Evolutionary conservation across 2,797 vertebrate genomes (phyloP).

Genomic region (Gila robusta): DNA sequence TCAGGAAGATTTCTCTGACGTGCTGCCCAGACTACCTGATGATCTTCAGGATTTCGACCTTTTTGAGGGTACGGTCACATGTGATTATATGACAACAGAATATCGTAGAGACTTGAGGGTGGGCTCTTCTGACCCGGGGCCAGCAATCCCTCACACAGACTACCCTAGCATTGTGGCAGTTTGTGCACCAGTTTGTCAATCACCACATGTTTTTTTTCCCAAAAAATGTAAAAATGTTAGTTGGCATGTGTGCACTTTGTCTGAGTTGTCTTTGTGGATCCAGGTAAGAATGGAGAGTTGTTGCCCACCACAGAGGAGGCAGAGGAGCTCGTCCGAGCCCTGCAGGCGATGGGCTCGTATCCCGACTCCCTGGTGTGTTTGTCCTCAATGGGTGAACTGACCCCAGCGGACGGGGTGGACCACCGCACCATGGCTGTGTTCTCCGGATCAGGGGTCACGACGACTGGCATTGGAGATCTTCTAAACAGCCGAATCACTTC

Average conservation of each 20-base stretch:
- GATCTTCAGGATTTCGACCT: conserved; percentile 99
- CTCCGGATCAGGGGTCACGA: conserved; percentile 84
- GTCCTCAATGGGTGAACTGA: conserved; percentile 93
- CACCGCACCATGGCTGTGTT: conserved; percentile 92
- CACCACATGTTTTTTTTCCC: background rate
- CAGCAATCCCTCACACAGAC: background rate
- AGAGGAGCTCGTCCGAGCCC: conserved; percentile 95
- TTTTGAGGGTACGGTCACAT: conserved; percentile 89
- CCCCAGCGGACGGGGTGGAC: conserved; percentile 89
- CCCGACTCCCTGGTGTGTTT: conserved; percentile 94
- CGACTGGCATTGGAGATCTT: conserved; percentile 91
- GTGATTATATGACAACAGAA: background rate
- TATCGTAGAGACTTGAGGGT: background rate
- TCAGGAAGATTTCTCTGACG: conserved; percentile 98
- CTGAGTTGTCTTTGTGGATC: conserved; percentile 52
- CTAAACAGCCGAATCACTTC: conserved; percentile 90
- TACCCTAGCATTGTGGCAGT: background rate
- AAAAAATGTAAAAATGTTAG: background rate
- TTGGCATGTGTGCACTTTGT: conserved; percentile 40
- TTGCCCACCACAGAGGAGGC: conserved; percentile 98
- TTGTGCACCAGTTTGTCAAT: background rate
- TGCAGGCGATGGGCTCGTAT: conserved; percentile 94
- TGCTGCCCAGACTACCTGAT: conserved; percentile 93
- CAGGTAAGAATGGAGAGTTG: conserved; percentile 98
- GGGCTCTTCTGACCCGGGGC: background rate